Base-by-base conservation (phyloP, 2,888 invertebrate species). In the Tipula unca region DNA sequence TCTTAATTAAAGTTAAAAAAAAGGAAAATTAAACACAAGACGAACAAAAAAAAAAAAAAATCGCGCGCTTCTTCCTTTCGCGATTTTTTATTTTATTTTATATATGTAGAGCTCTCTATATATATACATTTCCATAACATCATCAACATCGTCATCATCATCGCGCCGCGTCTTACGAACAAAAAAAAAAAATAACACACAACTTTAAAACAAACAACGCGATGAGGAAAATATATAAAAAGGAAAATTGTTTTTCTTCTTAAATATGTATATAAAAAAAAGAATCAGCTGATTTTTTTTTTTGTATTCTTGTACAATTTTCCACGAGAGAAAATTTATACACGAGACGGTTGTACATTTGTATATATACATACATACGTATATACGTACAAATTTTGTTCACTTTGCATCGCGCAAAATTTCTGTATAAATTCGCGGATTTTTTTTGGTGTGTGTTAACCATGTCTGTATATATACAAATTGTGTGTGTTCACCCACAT, bases 131-230 rank as follows among this genome's bases (percentile, higher is more conserved):
- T 20, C 25, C 69, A 69, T 69, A 69, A 3, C 69, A 69, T 25
- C 25, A 69, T 69, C 25, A 69, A 25, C 69, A 10, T 69, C 69
- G 25, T 69, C 69, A 69, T 69, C 69, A 69, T 25, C 69, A 69
- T 69, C 13, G 69, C n/a, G 69, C 69, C 69, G 69, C 69, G 69
- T 69, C 69, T 69, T 69, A 69, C 14, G n/a, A 48, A 17, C 14
- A 48, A 48, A 17, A 48, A n/a, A n/a, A 39, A 39, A 39, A 39
- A 10, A 48, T n/a, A 48, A n/a, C 48, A 69, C 25, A 20, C 69
- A 69, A 69, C 69, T 69, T 69, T 69, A 69, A 69, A 69, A 69
- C 69, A 69, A 69, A 69, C 69, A 69, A 69, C 69, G 69, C 69
- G 69, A 69, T 25, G 69, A 69, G 69, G 25, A 69, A 69, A 69